Percentiles rank a stretch among this genome's conserved stretches.
These are phyloP conservation scores for Ceratina calcarata DNA, from an alignment of 1,140 invertebrate genomes.

Conservation along the genomic window DNA sequence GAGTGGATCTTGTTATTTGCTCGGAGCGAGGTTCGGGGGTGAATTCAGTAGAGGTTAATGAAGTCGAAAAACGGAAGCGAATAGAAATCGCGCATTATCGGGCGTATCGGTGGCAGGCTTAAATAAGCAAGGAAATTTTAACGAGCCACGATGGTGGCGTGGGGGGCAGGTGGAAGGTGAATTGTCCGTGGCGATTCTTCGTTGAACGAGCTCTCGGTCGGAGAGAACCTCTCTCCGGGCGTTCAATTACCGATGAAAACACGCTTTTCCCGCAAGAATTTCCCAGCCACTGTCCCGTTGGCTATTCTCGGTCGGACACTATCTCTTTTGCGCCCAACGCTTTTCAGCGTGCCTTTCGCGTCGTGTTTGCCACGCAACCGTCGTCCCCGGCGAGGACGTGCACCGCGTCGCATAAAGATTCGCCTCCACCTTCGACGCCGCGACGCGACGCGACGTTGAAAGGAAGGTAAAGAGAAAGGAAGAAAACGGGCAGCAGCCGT, in stretches of 20 bases:
- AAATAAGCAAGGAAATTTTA: slow-evolving; percentile 36
- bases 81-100: neutral
- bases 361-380: slow-evolving; percentile 17
- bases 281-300: slow-evolving; percentile 23
- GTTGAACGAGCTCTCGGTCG: slow-evolving; percentile 9
- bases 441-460: neutral
- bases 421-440: neutral
- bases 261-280: slow-evolving; percentile 27
- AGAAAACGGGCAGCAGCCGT: neutral
- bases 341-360: slow-evolving; percentile 1
- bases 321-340: neutral
- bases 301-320: slow-evolving; percentile 46
- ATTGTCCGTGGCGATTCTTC: slow-evolving; percentile 2
- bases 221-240: neutral
- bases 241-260: slow-evolving; percentile 56
- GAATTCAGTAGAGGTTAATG: slow-evolving; percentile 2
- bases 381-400: slow-evolving; percentile 6
- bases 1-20: neutral
- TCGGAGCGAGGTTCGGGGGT: neutral
- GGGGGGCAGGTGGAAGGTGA: neutral
- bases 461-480: too few relatives aligned
- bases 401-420: slow-evolving; percentile 26
- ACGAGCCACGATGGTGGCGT: neutral
- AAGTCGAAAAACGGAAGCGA: neutral
- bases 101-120: neutral